phyloP scores from a whole-genome alignment of 2,113 vertebrate genomes.

The Madoqua kirkii region DNA sequence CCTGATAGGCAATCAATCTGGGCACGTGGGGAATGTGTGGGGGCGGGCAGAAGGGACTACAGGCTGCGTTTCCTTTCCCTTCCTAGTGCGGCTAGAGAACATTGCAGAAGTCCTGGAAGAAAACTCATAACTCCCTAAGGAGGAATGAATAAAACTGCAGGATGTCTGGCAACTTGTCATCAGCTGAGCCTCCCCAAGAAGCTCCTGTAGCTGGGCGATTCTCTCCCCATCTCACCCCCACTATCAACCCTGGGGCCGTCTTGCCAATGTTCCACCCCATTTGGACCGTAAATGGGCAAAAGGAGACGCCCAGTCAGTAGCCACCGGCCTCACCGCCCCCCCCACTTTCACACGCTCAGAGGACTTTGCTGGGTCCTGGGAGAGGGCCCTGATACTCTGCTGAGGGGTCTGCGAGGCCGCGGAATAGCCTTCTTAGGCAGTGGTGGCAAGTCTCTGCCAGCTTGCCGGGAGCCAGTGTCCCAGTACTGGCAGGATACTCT shows the following conservation, averaged over 20 bases:
- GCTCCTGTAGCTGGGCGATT: neutral
- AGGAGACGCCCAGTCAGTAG: neutral
- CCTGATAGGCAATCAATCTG: conserved; percentile 19
- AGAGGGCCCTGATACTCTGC: neutral
- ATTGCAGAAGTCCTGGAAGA: conserved; percentile 18
- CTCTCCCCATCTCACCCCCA: neutral
- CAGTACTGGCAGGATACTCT: neutral
- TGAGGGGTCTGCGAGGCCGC: neutral
- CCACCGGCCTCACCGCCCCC: neutral
- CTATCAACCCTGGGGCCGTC: neutral
- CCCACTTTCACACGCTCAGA: neutral
- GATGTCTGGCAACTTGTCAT: neutral
- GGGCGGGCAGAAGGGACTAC: neutral
- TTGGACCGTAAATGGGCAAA: neutral
- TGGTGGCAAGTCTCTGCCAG: neutral
- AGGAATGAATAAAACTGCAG: neutral
- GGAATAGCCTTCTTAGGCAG: neutral
- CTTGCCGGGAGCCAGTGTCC: neutral
- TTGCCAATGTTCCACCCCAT: neutral
- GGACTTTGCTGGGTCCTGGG: neutral
- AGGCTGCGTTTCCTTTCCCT: neutral
- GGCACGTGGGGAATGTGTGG: neutral
- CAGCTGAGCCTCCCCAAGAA: neutral
- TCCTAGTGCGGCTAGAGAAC: neutral
- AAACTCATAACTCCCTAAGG: neutral